Evolutionary conservation across 2,888 invertebrate species (phyloP).

Genomic region (Leucoptera coffeella): DNA sequence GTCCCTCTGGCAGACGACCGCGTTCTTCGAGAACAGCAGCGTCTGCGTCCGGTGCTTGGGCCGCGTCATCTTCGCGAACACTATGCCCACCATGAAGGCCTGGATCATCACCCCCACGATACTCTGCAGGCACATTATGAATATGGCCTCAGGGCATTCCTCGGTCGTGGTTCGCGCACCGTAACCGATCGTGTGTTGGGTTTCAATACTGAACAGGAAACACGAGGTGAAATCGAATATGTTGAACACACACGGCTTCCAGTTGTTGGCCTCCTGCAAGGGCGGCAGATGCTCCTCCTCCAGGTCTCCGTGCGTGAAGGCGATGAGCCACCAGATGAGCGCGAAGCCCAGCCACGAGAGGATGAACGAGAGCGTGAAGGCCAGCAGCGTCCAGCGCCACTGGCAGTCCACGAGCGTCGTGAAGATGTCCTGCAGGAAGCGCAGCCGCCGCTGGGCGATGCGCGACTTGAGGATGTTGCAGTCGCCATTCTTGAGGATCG

Average conservation of each 20-base stretch:
- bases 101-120: conserved; percentile 81
- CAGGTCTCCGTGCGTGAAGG: conserved; percentile 81
- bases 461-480: conserved; percentile 90
- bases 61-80: conserved; percentile 87
- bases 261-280: conserved; percentile 45
- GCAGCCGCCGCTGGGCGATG: conserved; percentile 72
- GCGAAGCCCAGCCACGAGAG: conserved; percentile 83
- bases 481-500: conserved; percentile 92
- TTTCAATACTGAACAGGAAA: conserved; percentile 88
- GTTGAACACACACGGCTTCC: conserved; percentile 77
- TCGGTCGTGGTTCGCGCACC: conserved; percentile 81
- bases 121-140: conserved; percentile 85
- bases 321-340: conserved; percentile 81
- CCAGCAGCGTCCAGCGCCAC: conserved; percentile 87
- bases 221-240: conserved; percentile 80
- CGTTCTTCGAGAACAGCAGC: conserved; percentile 76
- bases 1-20: conserved; percentile 80
- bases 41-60: conserved; percentile 90
- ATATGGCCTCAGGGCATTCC: conserved; percentile 84
- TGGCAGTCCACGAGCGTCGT: conserved; percentile 86
- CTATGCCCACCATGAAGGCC: conserved; percentile 73
- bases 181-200: conserved; percentile 88
- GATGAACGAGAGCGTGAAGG: conserved; percentile 81
- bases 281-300: conserved; percentile 51
- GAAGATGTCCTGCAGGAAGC: conserved; percentile 77